Evolutionary conservation across 2,888 invertebrate species (phyloP).

Genomic region (Pandemis heparana): DNA sequence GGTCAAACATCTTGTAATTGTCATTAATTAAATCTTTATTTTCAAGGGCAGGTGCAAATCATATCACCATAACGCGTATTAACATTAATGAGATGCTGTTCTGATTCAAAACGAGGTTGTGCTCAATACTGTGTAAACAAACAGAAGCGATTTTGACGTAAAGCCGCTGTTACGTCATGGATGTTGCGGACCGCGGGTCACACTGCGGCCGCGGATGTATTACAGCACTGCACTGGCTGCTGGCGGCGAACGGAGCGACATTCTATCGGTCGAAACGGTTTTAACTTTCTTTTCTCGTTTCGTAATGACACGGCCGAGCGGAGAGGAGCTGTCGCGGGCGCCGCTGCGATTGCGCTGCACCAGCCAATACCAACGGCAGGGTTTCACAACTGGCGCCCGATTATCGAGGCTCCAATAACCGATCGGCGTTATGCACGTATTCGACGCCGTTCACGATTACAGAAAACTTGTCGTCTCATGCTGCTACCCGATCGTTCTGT

Average conservation of each 20-base stretch:
- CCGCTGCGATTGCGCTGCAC: constrained; percentile 52
- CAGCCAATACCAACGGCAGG: constrained; percentile 52
- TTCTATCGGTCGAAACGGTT: constrained; percentile 69
- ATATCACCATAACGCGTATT: constrained; percentile 44
- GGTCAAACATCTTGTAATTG: constrained; percentile 15
- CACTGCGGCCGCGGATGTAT: constrained; percentile 56
- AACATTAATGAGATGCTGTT: constrained; percentile 52
- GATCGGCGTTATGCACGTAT: constrained; percentile 44
- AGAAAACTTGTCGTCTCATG: constrained; percentile 32
- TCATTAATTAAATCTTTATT: constrained; percentile 18
- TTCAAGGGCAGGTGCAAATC: constrained; percentile 38
- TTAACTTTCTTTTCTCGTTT: constrained; percentile 81
- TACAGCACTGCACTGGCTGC: constrained; percentile 53
- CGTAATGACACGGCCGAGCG: constrained; percentile 75
- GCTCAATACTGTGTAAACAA: constrained; percentile 58
- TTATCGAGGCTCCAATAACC: constrained; percentile 56
- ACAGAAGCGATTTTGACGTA: constrained; percentile 54
- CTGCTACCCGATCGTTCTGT: neutral
- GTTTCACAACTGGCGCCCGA: constrained; percentile 58
- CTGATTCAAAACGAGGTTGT: constrained; percentile 53
- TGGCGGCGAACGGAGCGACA: constrained; percentile 63
- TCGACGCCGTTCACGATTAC: constrained; percentile 37
- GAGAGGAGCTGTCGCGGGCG: constrained; percentile 66
- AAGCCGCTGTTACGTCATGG: constrained; percentile 61
- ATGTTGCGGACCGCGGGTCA: constrained; percentile 58